Percentiles rank a stretch among this genome's conserved stretches.
Conservation (phyloP, 2,888 invertebrate species). For the Seira ritae region DNA sequence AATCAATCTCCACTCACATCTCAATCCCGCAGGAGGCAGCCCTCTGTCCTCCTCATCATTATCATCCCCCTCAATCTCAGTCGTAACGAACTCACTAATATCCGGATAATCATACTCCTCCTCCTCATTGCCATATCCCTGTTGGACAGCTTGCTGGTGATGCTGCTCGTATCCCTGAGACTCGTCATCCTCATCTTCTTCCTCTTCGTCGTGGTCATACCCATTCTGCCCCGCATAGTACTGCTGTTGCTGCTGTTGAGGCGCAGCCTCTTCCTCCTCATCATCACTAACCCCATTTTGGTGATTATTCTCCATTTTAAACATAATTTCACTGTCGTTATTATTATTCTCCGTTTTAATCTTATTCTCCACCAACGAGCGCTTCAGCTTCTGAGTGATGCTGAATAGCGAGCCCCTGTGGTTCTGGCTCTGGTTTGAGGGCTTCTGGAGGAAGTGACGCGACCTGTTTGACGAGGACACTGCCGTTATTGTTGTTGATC, state of each 20-base stretch:
- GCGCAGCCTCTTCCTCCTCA: neutral
- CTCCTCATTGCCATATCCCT: slow-evolving; percentile 14
- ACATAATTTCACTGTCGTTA: slow-evolving; percentile 15
- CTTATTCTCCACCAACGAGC: neutral
- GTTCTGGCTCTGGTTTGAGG: neutral
- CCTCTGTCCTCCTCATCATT: slow-evolving; percentile 57
- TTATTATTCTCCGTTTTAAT: neutral
- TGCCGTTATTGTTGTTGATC: neutral
- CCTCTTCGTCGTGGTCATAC: neutral
- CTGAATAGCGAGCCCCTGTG: neutral
- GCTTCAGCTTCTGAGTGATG: slow-evolving; percentile 3
- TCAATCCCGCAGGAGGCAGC: slow-evolving; percentile 35
- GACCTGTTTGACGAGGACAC: neutral
- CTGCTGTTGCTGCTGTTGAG: neutral
- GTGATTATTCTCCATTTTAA: neutral
- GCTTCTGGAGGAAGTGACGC: neutral
- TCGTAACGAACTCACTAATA: slow-evolving; percentile 50
- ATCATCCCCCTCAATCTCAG: slow-evolving; percentile 47
- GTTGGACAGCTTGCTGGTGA: neutral
- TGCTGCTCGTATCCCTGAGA: neutral
- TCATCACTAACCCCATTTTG: neutral
- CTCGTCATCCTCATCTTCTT: neutral
- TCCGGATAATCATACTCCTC: slow-evolving; percentile 55
- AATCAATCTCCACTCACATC: slow-evolving; percentile 23
- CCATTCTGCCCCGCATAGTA: neutral